Evolutionary conservation across 2,113 vertebrate species (phyloP).

Genomic region (Candoia aspera): DNA sequence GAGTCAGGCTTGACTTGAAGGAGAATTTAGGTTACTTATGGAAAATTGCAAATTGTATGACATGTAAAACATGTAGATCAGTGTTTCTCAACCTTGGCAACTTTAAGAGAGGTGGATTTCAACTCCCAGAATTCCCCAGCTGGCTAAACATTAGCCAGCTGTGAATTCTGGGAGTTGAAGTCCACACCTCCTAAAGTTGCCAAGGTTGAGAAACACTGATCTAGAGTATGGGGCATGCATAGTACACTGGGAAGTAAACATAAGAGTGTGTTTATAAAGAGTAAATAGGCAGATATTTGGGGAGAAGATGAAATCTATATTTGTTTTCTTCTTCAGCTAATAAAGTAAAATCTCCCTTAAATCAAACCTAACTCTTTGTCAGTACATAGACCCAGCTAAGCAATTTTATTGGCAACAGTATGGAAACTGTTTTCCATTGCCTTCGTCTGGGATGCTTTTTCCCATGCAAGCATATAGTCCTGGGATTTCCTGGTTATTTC

Average conservation of each 20-base stretch:
- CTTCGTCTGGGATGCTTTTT: neutral
- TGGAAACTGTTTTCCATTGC: neutral
- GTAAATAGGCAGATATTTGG: neutral
- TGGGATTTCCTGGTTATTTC: neutral
- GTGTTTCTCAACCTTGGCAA: too few relatives aligned
- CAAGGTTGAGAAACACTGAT: too few relatives aligned
- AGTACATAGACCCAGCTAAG: neutral
- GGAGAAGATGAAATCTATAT: neutral
- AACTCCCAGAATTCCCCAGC: too few relatives aligned
- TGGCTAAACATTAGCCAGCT: too few relatives aligned
- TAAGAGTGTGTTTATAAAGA: neutral
- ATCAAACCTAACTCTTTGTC: neutral
- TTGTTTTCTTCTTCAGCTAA: neutral
- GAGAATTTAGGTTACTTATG: neutral
- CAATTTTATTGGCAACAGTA: neutral
- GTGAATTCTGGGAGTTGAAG: too few relatives aligned
- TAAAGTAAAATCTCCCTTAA: neutral
- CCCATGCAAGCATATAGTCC: neutral
- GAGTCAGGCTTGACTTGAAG: neutral
- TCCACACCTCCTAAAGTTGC: too few relatives aligned
- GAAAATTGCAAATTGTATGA: neutral
- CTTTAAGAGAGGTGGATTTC: too few relatives aligned
- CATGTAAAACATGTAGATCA: neutral
- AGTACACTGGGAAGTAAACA: neutral
- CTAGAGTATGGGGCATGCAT: neutral